Conservation (phyloP, 2,888 invertebrate species). For the Teinopalpus imperialis region DNA sequence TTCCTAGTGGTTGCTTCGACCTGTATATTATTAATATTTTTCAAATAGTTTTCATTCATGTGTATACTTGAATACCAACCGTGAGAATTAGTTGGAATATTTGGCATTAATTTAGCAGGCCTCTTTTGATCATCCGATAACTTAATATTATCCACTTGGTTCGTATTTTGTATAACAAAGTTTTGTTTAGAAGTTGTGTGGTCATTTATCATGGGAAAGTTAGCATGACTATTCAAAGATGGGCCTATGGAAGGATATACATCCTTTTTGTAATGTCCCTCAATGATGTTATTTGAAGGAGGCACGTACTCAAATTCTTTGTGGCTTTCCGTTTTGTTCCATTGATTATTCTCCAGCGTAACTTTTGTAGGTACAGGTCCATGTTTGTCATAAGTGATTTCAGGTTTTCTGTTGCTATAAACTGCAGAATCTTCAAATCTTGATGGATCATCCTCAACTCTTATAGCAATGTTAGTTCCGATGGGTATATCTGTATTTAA, state of each 20-base stretch:
- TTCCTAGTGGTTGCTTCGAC: conserved; percentile 66
- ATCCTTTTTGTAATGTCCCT: conserved; percentile 31
- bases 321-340: conserved; percentile 55
- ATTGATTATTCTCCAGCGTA: conserved; percentile 52
- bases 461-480: conserved; percentile 74
- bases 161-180: conserved; percentile 30
- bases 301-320: conserved; percentile 23
- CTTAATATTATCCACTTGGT: conserved; percentile 37
- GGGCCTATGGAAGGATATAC: conserved; percentile 37
- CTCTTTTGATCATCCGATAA: conserved; percentile 45
- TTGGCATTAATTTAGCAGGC: conserved; percentile 62
- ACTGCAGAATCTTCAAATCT: conserved; percentile 53
- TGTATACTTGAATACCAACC: conserved; percentile 71
- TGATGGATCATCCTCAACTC: conserved; percentile 66
- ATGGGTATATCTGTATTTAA: conserved; percentile 74
- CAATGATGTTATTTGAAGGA: not conserved
- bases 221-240: conserved; percentile 70
- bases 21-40: conserved; percentile 59
- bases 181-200: conserved; percentile 29
- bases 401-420: conserved; percentile 49
- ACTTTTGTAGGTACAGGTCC: conserved; percentile 43
- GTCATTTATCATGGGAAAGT: conserved; percentile 73
- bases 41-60: conserved; percentile 49
- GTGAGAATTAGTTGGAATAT: conserved; percentile 69
- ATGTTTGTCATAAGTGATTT: conserved; percentile 44